Base-by-base conservation (phyloP, 2,797 vertebrate species). In the Garrulus glandarius region DNA sequence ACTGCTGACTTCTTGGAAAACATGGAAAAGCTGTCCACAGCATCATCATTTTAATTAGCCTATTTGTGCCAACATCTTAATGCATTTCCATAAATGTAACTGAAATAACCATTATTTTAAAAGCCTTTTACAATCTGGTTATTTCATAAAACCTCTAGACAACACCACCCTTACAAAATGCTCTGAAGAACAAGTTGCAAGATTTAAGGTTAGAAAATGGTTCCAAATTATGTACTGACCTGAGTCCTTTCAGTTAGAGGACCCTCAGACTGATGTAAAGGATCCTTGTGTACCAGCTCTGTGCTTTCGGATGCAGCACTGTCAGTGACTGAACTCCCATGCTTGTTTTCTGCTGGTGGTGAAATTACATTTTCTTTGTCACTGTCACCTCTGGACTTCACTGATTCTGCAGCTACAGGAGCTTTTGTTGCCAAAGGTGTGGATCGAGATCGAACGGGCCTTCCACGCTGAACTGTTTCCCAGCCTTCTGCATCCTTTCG, bases 381-480 rank as follows among this genome's bases (percentile, higher is more conserved):
- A 37, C 96, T 98, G 96, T 98, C 98, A 95, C 98, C 98, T 95
- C 98, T 99, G 34, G 98, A 94, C 75, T 86, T 92, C 3, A 96
- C 95, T 1, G 97, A 86, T 71, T 98, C 98, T 86, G 98, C 91
- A 76, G 97, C 96, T 14, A 97, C 97, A 84, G 97, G 98, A 96
- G 98, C 90, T 97, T 99, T 99, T 64, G 98, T 94, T 47, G 98
- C 96, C 91, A 98, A 96, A 44, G 98, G 95, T 9, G 98, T 98
- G 67, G 99, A 99, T 63, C 99, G 98, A 52, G 99, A 98, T 63
- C 98, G 98, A 84, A 99, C 95, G 4, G 99, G 99, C 68, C 99
- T 98, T 41, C 99, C 99, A n/a, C 99, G 98, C 93, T 99, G 99
- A 84, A 99, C 99, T 0, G 99, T 99, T 91, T 99, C 99, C 99